Evolutionary conservation across 2,797 vertebrate genomes (phyloP).

Genomic region (Bovichtus diacanthus): DNA sequence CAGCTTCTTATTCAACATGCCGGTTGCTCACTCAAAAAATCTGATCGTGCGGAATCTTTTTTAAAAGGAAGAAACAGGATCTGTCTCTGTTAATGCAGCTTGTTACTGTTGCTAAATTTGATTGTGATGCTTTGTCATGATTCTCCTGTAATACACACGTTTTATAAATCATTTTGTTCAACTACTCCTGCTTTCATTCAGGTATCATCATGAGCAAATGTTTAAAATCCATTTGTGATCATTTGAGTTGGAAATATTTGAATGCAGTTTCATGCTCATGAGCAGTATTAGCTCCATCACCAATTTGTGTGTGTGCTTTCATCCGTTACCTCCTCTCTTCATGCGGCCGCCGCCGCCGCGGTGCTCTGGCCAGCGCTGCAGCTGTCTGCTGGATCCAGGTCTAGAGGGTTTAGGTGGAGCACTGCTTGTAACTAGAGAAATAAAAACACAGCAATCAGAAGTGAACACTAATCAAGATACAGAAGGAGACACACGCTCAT

Average conservation of each 20-base stretch:
- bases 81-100: too few relatives aligned
- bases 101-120: too few relatives aligned
- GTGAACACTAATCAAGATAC: background rate
- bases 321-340: conserved; percentile 89
- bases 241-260: background rate
- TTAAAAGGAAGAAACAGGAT: too few relatives aligned
- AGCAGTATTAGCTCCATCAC: background rate
- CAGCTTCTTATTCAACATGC: background rate
- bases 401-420: conserved; percentile 87
- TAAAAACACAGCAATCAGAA: background rate
- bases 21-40: too few relatives aligned
- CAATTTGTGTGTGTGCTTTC: background rate
- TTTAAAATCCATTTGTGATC: background rate
- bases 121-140: too few relatives aligned
- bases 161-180: background rate
- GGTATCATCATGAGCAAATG: background rate
- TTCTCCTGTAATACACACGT: background rate
- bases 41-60: too few relatives aligned
- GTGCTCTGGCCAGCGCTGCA: conserved; percentile 90
- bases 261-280: background rate
- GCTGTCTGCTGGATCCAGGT: conserved; percentile 88
- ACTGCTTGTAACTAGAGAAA: conserved; percentile 89
- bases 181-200: background rate
- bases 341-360: conserved; percentile 90
- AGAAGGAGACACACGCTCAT: background rate